Evolutionary conservation across 2,113 vertebrate genomes (phyloP), one percentile per base, ranked within the genome.

Genomic region (Engraulis encrasicolus): DNA sequence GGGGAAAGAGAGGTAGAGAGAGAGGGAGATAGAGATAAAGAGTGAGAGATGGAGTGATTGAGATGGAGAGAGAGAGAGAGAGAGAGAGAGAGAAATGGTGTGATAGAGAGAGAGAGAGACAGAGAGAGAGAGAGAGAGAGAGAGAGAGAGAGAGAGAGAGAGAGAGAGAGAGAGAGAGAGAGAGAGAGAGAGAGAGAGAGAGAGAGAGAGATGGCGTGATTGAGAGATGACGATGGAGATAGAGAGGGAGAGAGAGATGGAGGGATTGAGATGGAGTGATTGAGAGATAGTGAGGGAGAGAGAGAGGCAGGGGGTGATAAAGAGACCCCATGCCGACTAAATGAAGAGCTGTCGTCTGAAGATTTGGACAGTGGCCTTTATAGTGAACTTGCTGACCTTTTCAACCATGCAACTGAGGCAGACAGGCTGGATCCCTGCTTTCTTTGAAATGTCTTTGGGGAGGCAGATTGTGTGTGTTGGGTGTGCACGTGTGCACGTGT

Each of bases 351-450:
- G 23, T 23, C 14, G 58, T 23, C 23, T 66, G 58, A 66, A 66
- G 58, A 66, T 66, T 66, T 66, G 58, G n/a, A 66, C 58, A 66
- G 23, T 66, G 58, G 31, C 58, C 58, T 66, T 66, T 66, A 14
- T 7, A 0, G n/a, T 66, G n/a, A 66, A 66, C 58, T 66, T 31
- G n/a, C n/a, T 23, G 58, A 23, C 58, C 58, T 66, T 66, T 66
- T 66, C 23, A 66, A 12, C 58, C 23, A 66, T 27, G 7, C 58
- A 66, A 1, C 2, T 12, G 23, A 66, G 58, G n/a, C 58, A 12
- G 9, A 23, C n/a, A 31, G 23, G n/a, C 2, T n/a, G 23, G 58
- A 66, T 66, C 58, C n/a, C 6, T 66, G 23, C 27, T 11, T 66
- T 66, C 58, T 66, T 45, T 45, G 40, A 66, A 23, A 66, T 66